These are phyloP conservation scores for Autographa pulchrina DNA, from an alignment of 2,888 invertebrate genomes.

Conservation along the genomic window DNA sequence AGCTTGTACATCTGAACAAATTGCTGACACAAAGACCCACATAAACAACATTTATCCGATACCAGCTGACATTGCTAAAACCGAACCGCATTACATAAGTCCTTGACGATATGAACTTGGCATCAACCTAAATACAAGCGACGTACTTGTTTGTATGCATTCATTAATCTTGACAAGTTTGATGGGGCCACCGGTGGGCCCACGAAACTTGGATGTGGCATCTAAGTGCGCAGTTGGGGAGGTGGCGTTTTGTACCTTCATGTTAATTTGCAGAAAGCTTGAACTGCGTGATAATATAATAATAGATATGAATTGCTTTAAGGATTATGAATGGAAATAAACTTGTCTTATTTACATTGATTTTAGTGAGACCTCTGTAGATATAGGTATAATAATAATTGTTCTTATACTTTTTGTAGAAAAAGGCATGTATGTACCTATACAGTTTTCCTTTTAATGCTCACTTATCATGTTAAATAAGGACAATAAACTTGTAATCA, in stretches of 20 bases:
- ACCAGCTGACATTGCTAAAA: slow-evolving; percentile 10
- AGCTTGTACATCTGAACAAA: slow-evolving; percentile 1
- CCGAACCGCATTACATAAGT: slow-evolving; percentile 48
- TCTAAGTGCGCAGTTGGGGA: slow-evolving; percentile 17
- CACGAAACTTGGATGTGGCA: slow-evolving; percentile 75
- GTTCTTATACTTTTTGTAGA: too few relatives aligned
- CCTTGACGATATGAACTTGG: slow-evolving; percentile 79
- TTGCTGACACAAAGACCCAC: background rate
- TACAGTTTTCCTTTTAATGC: too few relatives aligned
- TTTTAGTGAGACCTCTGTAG: background rate
- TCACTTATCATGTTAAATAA: too few relatives aligned
- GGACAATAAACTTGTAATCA: too few relatives aligned
- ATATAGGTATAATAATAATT: too few relatives aligned
- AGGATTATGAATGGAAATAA: background rate
- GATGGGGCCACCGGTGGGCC: slow-evolving; percentile 48
- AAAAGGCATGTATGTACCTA: too few relatives aligned
- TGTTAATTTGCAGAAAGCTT: background rate
- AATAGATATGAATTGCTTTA: background rate
- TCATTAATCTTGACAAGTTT: slow-evolving; percentile 69
- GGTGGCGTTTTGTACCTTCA: background rate
- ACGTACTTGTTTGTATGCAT: slow-evolving; percentile 66
- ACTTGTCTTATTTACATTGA: background rate
- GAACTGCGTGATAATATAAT: background rate
- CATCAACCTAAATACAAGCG: slow-evolving; percentile 77
- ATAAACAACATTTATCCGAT: background rate